A percentile compares a stretch with the other conserved stretches of the same genome.
Conservation (phyloP, 1,140 invertebrate genomes). For the Drosophila subobscura region DNA sequence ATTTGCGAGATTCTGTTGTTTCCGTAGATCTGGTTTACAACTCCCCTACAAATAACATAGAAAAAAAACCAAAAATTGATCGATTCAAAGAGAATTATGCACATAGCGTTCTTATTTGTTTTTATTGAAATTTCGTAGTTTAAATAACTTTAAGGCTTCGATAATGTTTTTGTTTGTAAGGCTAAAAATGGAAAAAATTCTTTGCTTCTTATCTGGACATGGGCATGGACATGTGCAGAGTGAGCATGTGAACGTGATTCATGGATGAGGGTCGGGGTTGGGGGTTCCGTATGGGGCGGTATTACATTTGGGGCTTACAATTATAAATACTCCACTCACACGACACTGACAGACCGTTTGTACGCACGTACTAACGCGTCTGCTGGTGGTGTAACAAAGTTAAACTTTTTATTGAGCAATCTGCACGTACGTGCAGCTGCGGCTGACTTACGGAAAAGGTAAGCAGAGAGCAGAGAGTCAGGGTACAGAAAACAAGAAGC, state of each 20-base stretch:
- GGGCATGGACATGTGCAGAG: slow-evolving; percentile 5
- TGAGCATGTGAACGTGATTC: slow-evolving; percentile 28
- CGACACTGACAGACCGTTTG: slow-evolving; percentile 17
- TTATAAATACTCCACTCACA: background rate
- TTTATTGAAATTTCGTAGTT: slow-evolving; percentile 76
- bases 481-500: slow-evolving; percentile 59
- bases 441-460: background rate
- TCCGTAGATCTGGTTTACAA: too few relatives aligned
- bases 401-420: slow-evolving; percentile 29
- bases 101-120: slow-evolving; percentile 53
- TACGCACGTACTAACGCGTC: slow-evolving; percentile 32
- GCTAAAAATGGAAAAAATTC: slow-evolving; percentile 73
- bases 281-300: slow-evolving; percentile 8
- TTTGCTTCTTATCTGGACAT: slow-evolving; percentile 60
- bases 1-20: too few relatives aligned
- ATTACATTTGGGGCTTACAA: slow-evolving; percentile 36
- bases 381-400: slow-evolving; percentile 24
- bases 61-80: background rate
- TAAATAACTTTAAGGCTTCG: slow-evolving; percentile 78
- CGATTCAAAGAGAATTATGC: background rate
- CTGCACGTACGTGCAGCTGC: slow-evolving; percentile 29
- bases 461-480: slow-evolving; percentile 26
- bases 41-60: background rate
- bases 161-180: slow-evolving; percentile 73
- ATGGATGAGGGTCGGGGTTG: slow-evolving; percentile 27